Evolutionary conservation across 1,140 invertebrate species (phyloP), one percentile per base, ranked within the genome.

Genomic region (Eurytemora carolleeae): DNA sequence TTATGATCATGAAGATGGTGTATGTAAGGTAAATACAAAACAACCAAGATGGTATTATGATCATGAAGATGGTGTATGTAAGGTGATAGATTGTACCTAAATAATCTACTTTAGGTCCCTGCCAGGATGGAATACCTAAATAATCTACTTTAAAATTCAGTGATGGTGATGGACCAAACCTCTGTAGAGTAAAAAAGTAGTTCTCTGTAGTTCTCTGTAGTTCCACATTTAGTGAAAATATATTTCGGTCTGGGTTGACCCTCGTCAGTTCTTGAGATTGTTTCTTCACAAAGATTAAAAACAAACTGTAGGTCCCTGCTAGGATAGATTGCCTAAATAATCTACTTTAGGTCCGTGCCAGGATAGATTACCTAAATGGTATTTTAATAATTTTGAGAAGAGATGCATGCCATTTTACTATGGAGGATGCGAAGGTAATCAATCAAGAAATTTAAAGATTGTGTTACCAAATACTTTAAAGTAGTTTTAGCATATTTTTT

Each of bases 331-430:
- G n/a, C n/a, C n/a, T n/a, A n/a, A n/a, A n/a, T n/a, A n/a, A n/a
- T 44, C n/a, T 44, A 44, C n/a, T 44, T 7, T n/a, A 44, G 60
- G 60, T 2, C 60, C 60, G 1, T 92, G 88, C 70, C 73, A 77
- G 24, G 78, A 77, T 55, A 73, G 71, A 17, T 68, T 76, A 57
- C 74, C 75, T 63, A 81, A 80, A 61, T 67, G 67, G 66, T 57
- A 57, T 57, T 96, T 87, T 76, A 86, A 91, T 71, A 75, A 77
- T 54, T 76, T 77, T 24, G 82, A 89, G 71, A 85, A 89, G 70
- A 79, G 84, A 61, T 98, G 93, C 79, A 78, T 85, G 76, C 87
- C 88, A 54, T 98, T 98, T 78, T 91, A 91, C 79, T 96, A 88
- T 76, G 82, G 60, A 22, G 60, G 60, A 2, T 95, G 91, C 72